These are phyloP conservation scores for Ennomos quercinarius DNA, from an alignment of 2,888 invertebrate species.

Conservation along the genomic window DNA sequence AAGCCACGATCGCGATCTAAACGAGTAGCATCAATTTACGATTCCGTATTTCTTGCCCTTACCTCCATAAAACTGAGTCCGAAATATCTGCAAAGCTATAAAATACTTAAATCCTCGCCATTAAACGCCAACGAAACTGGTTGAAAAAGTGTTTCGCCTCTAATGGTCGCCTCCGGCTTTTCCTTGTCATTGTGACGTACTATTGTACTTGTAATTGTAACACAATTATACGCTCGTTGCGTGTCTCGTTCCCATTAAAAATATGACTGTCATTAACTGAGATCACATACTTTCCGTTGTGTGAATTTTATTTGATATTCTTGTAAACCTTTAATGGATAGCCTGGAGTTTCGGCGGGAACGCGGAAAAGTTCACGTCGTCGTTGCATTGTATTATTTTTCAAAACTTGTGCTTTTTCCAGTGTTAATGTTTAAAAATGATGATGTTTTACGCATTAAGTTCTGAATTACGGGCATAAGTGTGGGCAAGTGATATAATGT, in stretches of 20 bases:
- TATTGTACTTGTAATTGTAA: constrained; percentile 41
- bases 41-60: constrained; percentile 35
- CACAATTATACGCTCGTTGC: constrained; percentile 54
- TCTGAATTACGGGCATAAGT: no score
- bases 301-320: constrained; percentile 8
- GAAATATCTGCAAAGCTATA: constrained; percentile 47
- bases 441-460: no score
- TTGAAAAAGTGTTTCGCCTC: constrained; percentile 47
- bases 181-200: constrained; percentile 63
- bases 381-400: no score
- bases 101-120: constrained; percentile 52
- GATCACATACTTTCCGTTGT: constrained; percentile 6
- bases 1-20: constrained; percentile 12
- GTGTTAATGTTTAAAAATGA: no score
- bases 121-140: constrained; percentile 43
- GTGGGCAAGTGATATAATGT: no score
- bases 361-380: no score
- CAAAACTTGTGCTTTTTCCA: no score
- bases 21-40: constrained; percentile 23
- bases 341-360: no score
- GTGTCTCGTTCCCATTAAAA: constrained; percentile 48
- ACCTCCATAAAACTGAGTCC: constrained; percentile 41
- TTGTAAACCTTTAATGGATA: no score
- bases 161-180: constrained; percentile 50
- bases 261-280: constrained; percentile 27